Percentiles rank a stretch among this genome's conserved stretches.
Conservation (phyloP, 1,140 invertebrate species). For the Galleria mellonella region DNA sequence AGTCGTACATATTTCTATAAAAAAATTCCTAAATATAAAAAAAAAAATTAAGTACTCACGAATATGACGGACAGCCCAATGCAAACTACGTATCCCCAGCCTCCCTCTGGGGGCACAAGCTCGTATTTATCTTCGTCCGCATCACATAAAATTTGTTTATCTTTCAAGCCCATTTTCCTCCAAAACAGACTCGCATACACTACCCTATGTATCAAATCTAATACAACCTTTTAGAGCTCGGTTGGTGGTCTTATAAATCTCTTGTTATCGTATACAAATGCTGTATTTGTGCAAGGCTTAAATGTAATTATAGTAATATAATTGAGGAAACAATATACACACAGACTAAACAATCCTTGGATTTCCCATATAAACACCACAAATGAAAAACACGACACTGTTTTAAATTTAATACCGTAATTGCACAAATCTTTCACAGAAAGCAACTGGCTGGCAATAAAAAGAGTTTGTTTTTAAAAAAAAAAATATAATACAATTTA, state of each 20-base stretch:
- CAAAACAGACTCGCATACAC: background rate
- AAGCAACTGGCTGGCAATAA: constrained; percentile 6
- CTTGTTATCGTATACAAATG: constrained; percentile 28
- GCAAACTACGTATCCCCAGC: constrained; percentile 80
- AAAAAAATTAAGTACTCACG: constrained; percentile 69
- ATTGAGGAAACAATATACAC: constrained; percentile 29
- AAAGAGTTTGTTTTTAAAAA: no score
- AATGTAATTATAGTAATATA: constrained; percentile 27
- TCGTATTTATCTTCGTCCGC: constrained; percentile 71
- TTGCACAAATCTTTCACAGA: constrained; percentile 7
- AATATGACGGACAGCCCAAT: constrained; percentile 77
- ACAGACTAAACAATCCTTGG: constrained; percentile 25
- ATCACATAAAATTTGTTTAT: constrained; percentile 54
- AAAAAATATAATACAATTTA: background rate
- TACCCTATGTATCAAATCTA: constrained; percentile 35
- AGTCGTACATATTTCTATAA: no score
- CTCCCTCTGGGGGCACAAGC: constrained; percentile 77
- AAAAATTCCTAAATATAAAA: no score
- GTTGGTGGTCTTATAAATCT: constrained; percentile 39
- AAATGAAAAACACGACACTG: constrained; percentile 33
- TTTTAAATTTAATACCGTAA: no score
- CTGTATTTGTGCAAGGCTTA: constrained; percentile 38
- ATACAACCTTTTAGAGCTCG: constrained; percentile 32
- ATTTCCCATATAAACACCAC: constrained; percentile 44
- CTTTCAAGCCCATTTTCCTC: constrained; percentile 31